Evolutionary conservation across 2,113 vertebrate species (phyloP), one percentile per base, ranked within the genome.

Genomic region (Embiotoca jacksoni): DNA sequence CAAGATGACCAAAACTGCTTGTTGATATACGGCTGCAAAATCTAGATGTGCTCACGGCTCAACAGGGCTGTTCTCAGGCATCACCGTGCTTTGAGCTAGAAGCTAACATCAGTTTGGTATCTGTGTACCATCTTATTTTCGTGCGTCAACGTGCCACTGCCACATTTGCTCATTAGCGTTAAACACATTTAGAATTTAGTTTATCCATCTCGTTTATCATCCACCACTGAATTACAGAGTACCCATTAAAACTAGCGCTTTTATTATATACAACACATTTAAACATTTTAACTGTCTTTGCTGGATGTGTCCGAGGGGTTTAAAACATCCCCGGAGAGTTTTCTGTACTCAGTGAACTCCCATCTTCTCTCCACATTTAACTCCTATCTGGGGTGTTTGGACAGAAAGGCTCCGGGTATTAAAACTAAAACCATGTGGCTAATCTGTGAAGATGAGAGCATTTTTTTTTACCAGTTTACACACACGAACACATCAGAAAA

Each of bases 401-500:
- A 76, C 44, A 55, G 33, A 58, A 78, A 66, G 49, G 9, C 41
- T 63, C 16, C n/a, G 36, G 15, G 47, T 16, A 39, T 58, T 72
- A 75, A 73, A 91, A 65, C 37, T 11, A 57, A 23, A 87, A 87
- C 70, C 89, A 90, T 65, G 81, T 87, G 89, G 39, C 69, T 67
- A 47, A 74, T 80, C 64, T 58, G 66, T 14, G 46, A 47, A 62
- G 57, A 63, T 8, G 32, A 56, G 23, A 30, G 67, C 46, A 4
- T 23, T 23, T 23, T 23, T 65, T 85, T 79, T 85, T 72, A 81
- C 32, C 64, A 75, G 50, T 32, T 62, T 15, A 62, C 3, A 66
- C 5, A 30, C 75, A 54, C 37, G 6, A 80, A 77, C 69, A 9
- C 59, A 11, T 77, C 52, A 60, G 71, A 77, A 46, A 65, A 46